phyloP scores from a whole-genome alignment of 2,797 vertebrate genomes.

The Gymnodraco acuticeps region DNA sequence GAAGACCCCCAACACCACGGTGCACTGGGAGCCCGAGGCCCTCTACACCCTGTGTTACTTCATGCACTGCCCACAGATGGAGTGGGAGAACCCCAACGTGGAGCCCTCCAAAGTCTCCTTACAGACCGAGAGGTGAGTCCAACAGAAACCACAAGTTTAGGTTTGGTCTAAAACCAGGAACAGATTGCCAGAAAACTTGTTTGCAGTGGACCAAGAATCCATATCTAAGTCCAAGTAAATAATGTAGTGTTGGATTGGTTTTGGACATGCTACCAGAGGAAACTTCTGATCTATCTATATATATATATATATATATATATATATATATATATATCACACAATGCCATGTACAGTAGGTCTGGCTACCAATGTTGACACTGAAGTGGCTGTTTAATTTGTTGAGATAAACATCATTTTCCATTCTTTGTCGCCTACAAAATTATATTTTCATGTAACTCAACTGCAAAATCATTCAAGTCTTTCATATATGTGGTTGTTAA shows the following conservation, averaged over 20 bases:
- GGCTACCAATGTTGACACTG: background rate
- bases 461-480: too few relatives aligned
- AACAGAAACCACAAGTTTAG: background rate
- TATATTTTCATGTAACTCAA: too few relatives aligned
- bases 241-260: background rate
- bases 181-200: background rate
- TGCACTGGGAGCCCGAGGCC: constrained; percentile 98
- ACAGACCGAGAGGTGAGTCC: constrained; percentile 93
- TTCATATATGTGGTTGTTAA: too few relatives aligned
- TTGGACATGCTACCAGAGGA: background rate
- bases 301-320: too few relatives aligned
- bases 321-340: too few relatives aligned
- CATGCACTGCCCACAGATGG: constrained; percentile 99
- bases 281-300: too few relatives aligned
- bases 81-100: constrained; percentile 98
- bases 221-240: background rate
- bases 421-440: too few relatives aligned
- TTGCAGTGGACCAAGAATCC: background rate
- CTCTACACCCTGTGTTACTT: constrained; percentile 99
- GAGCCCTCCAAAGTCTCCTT: constrained; percentile 96
- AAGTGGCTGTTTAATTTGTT: background rate
- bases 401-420: too few relatives aligned
- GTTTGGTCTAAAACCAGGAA: background rate
- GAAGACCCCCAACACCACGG: constrained; percentile 79
- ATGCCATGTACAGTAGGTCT: background rate